phyloP scores from a whole-genome alignment of 2,797 vertebrate genomes.

The Percopsis omiscomaycus region DNA sequence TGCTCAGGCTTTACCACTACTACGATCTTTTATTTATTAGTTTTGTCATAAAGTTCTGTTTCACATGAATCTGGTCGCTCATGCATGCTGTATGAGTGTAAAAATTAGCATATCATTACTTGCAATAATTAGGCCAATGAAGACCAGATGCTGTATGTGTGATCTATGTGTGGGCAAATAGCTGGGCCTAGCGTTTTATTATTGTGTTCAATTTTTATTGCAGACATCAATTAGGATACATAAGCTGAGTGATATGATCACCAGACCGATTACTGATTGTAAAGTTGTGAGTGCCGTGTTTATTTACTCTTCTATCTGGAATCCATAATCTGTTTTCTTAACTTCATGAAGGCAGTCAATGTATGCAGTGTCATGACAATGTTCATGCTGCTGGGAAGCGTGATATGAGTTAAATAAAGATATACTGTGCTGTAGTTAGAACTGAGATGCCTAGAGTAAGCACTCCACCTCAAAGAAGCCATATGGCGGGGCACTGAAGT shows the following conservation, averaged over 20 bases:
- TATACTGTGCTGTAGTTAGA: too few relatives aligned
- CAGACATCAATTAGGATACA: slow-evolving; percentile 27
- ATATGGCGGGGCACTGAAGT: slow-evolving; percentile 2
- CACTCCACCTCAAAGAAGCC: background rate
- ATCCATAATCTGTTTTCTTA: slow-evolving; percentile 44
- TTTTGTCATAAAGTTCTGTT: slow-evolving; percentile 83
- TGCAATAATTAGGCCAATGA: slow-evolving; percentile 90
- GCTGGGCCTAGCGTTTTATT: slow-evolving; percentile 59
- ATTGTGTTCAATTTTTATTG: slow-evolving; percentile 67
- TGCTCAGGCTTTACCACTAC: slow-evolving; percentile 78
- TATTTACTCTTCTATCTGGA: slow-evolving; percentile 48
- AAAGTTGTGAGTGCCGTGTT: slow-evolving; percentile 19
- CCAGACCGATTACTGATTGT: slow-evolving; percentile 34
- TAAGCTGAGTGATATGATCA: slow-evolving; percentile 40
- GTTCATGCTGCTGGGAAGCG: slow-evolving; percentile 23
- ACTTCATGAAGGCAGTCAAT: slow-evolving; percentile 22
- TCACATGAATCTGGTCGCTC: slow-evolving; percentile 80
- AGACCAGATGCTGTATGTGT: slow-evolving; percentile 86
- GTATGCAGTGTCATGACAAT: slow-evolving; percentile 31
- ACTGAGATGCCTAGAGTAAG: slow-evolving; percentile 4
- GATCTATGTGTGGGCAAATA: slow-evolving; percentile 74
- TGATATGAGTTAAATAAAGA: slow-evolving; percentile 23
- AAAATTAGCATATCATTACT: slow-evolving; percentile 94
- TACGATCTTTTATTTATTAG: slow-evolving; percentile 85
- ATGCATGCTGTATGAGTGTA: slow-evolving; percentile 87